A percentile compares a stretch with the other conserved stretches of the same genome.
phyloP scores from a whole-genome alignment of 1,140 invertebrate genomes.

The Mactra quadrangularis region DNA sequence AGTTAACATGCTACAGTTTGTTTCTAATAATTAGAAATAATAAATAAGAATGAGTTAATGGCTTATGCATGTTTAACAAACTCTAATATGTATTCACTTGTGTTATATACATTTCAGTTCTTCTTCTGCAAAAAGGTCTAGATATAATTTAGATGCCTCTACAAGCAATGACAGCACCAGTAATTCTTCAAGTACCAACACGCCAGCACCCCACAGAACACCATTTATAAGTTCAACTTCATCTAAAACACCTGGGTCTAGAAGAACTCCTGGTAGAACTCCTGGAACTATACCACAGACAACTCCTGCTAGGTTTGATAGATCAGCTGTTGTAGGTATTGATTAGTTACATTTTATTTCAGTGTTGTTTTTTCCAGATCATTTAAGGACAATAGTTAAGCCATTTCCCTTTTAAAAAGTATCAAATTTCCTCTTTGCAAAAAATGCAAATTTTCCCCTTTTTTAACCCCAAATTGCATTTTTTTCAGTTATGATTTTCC shows the following conservation, averaged over 20 bases:
- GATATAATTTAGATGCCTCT: neutral
- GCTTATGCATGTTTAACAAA: neutral
- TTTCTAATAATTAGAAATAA: too few species aligned
- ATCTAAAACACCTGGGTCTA: constrained; percentile 49
- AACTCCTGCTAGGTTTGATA: constrained; percentile 57
- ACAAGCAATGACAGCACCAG: neutral
- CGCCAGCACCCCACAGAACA: constrained; percentile 21
- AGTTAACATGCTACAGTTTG: too few species aligned
- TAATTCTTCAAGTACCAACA: neutral
- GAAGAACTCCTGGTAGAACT: constrained; percentile 44
- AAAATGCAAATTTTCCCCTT: too few species aligned
- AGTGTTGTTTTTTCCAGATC: too few species aligned
- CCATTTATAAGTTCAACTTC: constrained; percentile 36
- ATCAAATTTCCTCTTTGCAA: too few species aligned
- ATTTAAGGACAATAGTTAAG: too few species aligned
- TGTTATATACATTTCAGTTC: neutral
- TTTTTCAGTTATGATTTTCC: too few species aligned
- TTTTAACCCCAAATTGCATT: neutral
- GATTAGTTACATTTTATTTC: neutral
- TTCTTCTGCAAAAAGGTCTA: neutral
- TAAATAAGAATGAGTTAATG: too few species aligned
- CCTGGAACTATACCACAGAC: constrained; percentile 38
- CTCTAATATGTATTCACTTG: neutral
- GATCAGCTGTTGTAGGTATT: constrained; percentile 65
- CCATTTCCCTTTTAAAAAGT: too few species aligned